phyloP scores from a whole-genome alignment of 2,797 vertebrate genomes.

The Tiaroga cobitis region DNA sequence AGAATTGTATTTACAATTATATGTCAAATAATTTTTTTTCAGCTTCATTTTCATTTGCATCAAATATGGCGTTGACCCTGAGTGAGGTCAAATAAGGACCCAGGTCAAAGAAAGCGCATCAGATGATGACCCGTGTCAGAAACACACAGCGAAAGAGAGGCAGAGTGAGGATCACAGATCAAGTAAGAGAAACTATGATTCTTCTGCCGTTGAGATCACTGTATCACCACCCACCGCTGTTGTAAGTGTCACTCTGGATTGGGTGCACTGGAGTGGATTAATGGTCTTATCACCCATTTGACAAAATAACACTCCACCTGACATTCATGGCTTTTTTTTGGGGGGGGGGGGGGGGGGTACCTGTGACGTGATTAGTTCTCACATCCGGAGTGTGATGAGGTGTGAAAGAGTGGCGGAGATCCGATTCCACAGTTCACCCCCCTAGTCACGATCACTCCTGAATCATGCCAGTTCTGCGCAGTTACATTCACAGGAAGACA shows the following conservation, averaged over 20 bases:
- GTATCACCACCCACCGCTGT: constrained; percentile 56
- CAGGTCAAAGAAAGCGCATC: neutral
- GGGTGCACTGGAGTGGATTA: constrained; percentile 62
- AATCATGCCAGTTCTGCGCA: constrained; percentile 4
- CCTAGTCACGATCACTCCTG: constrained; percentile 11
- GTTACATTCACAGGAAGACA: constrained; percentile 22
- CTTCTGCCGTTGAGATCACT: constrained; percentile 52
- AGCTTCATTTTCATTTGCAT: no score
- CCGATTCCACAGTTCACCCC: constrained; percentile 36
- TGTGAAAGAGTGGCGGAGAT: constrained; percentile 34
- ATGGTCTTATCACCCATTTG: constrained; percentile 63
- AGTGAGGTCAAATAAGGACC: neutral
- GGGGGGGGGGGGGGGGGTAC: neutral
- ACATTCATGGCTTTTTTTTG: constrained; percentile 28
- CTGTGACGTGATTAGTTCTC: constrained; percentile 55
- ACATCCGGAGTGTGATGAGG: constrained; percentile 49
- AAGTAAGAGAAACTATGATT: constrained; percentile 42
- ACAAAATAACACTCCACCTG: constrained; percentile 62
- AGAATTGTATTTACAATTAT: neutral
- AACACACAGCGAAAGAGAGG: neutral
- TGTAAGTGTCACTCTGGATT: constrained; percentile 61
- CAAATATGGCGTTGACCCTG: neutral
- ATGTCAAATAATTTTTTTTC: neutral
- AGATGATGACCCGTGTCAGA: neutral
- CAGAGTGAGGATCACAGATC: neutral